Evolutionary conservation across 2,797 vertebrate species (phyloP), one percentile per base, ranked within the genome.

Genomic region (Lepilemur ruficaudatus): DNA sequence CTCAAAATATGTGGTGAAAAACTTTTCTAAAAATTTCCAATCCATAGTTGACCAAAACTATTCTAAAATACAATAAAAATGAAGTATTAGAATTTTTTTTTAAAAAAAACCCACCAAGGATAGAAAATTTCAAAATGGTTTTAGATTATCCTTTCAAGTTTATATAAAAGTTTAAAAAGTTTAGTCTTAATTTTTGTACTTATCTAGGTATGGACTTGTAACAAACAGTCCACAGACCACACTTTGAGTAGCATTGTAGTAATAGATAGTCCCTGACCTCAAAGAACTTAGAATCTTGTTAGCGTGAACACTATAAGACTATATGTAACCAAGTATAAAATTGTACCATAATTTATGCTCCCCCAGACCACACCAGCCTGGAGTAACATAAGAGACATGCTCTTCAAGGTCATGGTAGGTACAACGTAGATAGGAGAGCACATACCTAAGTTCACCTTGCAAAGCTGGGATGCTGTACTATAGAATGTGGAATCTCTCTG

Each of bases 1-100:
- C 69, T 89, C 59, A 78, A 89, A 72, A 69, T 92, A 43, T 43
- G 46, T 88, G 18, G 67, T 81, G 35, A 95, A 81, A 52, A n/a
- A 70, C 12, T 72, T 95, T 86, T 95, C 79, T 65, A 90, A 76
- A 89, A 82, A 72, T 72, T 85, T 89, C 52, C n/a, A 76, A 43
- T 75, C 48, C 18, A 23, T 57, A 38, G 59, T 72, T 61, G 30
- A 57, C 57, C 63, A 43, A 86, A 80, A 41, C 28, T 93, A 92
- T 63, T 32, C 48, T 85, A 63, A 96, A 85, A 46, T 69, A 89
- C 10, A 83, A 38, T 87, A 79, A 87, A 89, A 93, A 91, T 32
- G 48, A 95, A 57, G 46, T 67, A 46, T 63, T 78, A 65, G 30
- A 23, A 14, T 3, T 30, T 78, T 79, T 82, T 82, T 80, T 7